These are phyloP conservation scores for Drosophila tripunctata DNA, from an alignment of 2,888 invertebrate species.

Conservation along the genomic window DNA sequence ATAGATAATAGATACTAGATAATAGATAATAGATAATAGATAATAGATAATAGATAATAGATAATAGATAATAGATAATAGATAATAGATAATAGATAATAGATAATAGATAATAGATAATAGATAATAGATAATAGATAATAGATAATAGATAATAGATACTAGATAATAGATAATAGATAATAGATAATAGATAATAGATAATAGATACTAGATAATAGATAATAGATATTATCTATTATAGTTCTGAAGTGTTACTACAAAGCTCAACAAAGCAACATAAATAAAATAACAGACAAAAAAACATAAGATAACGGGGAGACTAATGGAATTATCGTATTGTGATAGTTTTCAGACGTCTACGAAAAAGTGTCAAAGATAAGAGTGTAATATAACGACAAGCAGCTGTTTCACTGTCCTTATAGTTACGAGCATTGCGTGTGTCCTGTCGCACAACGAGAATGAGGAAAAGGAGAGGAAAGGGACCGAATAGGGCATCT, in stretches of 20 bases:
- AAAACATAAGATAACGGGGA: neutral
- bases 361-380: neutral
- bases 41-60: neutral
- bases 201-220: too few species aligned
- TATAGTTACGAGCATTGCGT: neutral
- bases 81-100: neutral
- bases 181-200: too few species aligned
- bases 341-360: conserved; percentile 6
- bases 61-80: neutral
- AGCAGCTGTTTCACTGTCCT: conserved; percentile 20
- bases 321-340: conserved; percentile 17
- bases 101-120: too few species aligned
- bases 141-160: too few species aligned
- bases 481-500: neutral
- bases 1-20: too few species aligned
- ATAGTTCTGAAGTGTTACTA: neutral
- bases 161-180: too few species aligned
- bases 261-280: neutral
- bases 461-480: neutral
- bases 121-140: too few species aligned
- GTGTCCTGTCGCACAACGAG: neutral
- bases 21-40: neutral
- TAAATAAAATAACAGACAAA: neutral
- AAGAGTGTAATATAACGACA: conserved; percentile 11
- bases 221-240: too few species aligned